Percentiles rank a stretch among this genome's conserved stretches.
These are phyloP conservation scores for Oriolus oriolus DNA, from an alignment of 2,113 vertebrate genomes.

Conservation along the genomic window DNA sequence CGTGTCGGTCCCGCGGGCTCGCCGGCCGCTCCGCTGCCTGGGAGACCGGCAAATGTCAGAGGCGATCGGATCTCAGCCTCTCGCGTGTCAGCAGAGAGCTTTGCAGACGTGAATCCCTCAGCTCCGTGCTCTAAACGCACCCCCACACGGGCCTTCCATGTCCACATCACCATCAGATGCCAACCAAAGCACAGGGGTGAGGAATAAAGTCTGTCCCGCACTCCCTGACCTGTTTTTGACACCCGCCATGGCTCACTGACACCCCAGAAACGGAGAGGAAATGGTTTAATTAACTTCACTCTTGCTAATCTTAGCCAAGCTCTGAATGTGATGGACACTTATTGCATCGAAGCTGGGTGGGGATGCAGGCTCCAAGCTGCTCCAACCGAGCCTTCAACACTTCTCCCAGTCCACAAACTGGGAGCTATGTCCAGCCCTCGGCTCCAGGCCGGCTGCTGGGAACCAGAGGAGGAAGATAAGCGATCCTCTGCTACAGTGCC, in stretches of 20 bases:
- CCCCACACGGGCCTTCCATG: background rate
- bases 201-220: fast-evolving
- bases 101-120: background rate
- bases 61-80: background rate
- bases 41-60: background rate
- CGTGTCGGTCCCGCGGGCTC: fast-evolving
- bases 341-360: fast-evolving
- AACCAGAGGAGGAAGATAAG: background rate
- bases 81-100: background rate
- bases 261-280: background rate
- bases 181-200: background rate
- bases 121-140: background rate
- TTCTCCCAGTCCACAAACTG: background rate
- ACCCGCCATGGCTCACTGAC: fast-evolving
- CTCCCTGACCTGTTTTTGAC: background rate
- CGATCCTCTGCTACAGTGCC: background rate
- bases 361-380: background rate
- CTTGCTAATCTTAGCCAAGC: background rate
- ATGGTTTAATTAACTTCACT: background rate
- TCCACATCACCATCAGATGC: background rate
- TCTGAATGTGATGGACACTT: fast-evolving
- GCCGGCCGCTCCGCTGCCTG: fast-evolving
- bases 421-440: background rate
- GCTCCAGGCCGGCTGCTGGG: background rate
- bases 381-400: background rate